phyloP scores from a whole-genome alignment of 2,888 invertebrate species.

The Ecliptopera silaceata region DNA sequence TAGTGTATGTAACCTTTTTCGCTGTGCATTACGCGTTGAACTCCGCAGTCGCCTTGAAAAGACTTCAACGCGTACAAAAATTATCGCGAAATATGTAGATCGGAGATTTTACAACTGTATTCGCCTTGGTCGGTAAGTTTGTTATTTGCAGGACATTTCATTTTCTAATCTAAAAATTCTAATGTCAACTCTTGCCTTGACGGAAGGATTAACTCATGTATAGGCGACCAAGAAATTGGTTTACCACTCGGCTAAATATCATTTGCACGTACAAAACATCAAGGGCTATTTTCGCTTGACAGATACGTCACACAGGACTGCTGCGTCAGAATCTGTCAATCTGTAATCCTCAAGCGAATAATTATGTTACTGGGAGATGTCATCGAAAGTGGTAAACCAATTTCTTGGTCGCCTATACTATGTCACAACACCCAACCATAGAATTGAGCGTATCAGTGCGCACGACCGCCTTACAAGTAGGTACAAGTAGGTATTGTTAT shows the following conservation, averaged over 20 bases:
- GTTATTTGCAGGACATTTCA: background rate
- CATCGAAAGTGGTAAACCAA: too few species aligned
- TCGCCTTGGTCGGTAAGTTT: background rate
- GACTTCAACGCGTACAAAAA: slow-evolving; percentile 25
- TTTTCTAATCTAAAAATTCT: background rate
- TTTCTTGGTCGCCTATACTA: too few species aligned
- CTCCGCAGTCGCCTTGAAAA: slow-evolving; percentile 21
- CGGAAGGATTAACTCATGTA: slow-evolving; percentile 1
- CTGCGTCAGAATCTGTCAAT: too few species aligned
- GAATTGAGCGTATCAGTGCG: slow-evolving; percentile 9
- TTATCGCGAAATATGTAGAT: background rate
- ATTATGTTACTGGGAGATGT: too few species aligned
- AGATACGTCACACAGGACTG: too few species aligned
- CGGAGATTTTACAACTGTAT: background rate
- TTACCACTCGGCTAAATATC: too few species aligned
- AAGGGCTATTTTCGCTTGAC: too few species aligned
- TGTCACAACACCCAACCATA: slow-evolving; percentile 11
- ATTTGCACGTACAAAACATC: too few species aligned
- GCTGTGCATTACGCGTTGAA: too few species aligned
- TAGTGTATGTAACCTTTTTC: too few species aligned
- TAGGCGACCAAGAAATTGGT: too few species aligned
- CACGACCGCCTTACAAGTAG: slow-evolving; percentile 22
- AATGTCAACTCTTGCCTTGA: background rate
- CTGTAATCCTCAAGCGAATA: too few species aligned
- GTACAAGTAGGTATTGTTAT: slow-evolving; percentile 38